Percentiles rank a stretch among this genome's conserved stretches.
Evolutionary conservation across 2,113 vertebrate genomes (phyloP).

Genomic region (Tragelaphus strepsiceros): DNA sequence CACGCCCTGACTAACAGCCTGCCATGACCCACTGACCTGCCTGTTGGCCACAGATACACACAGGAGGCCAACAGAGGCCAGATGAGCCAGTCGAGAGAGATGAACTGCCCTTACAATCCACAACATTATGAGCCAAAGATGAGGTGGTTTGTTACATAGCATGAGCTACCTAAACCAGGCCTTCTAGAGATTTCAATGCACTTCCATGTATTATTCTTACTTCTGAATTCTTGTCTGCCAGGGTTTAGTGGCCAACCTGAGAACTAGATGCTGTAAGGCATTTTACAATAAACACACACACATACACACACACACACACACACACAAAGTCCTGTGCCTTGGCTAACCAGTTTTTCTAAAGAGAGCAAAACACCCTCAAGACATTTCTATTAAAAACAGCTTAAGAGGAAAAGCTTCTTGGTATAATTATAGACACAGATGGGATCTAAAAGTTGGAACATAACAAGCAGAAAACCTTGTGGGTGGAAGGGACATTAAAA

Average conservation of each 20-base stretch:
- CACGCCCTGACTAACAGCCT: not conserved
- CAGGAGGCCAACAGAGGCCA: not conserved
- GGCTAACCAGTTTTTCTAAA: conserved; percentile 48
- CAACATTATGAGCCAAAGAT: not conserved
- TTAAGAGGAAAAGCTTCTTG: conserved; percentile 51
- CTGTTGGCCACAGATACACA: not conserved
- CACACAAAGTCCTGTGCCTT: not conserved
- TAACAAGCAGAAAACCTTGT: conserved; percentile 37
- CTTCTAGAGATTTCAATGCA: not conserved
- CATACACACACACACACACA: not conserved
- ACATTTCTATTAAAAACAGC: conserved; percentile 62
- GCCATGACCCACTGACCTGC: not conserved
- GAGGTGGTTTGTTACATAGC: conserved; percentile 22
- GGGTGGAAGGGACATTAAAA: conserved; percentile 39
- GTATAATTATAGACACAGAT: conserved; percentile 61
- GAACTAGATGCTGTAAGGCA: not conserved
- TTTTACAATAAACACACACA: not conserved
- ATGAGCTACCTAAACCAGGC: not conserved
- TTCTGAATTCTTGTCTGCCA: not conserved
- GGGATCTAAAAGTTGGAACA: conserved; percentile 41
- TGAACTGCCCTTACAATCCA: not conserved
- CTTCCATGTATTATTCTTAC: not conserved
- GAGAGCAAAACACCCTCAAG: conserved; percentile 26
- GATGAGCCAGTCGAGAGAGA: not conserved
- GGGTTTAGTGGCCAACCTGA: not conserved